A percentile compares a stretch with the other conserved stretches of the same genome.
phyloP scores from a whole-genome alignment of 2,888 invertebrate genomes.

The Axea sp. region DNA sequence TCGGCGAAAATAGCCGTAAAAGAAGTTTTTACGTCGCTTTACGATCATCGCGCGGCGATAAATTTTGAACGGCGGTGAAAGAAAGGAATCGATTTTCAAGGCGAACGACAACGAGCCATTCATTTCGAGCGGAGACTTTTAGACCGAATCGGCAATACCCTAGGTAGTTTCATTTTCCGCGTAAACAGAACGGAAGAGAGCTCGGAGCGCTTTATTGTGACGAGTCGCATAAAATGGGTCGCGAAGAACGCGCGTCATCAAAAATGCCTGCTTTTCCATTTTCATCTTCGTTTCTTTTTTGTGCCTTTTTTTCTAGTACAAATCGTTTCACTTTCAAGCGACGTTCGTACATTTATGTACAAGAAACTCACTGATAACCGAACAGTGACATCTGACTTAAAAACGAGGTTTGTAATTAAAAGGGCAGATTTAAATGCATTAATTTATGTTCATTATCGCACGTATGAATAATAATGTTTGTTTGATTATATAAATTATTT shows the following conservation, averaged over 20 bases:
- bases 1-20: constrained; percentile 18
- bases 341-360: no score
- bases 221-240: constrained; percentile 55
- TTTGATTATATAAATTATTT: no score
- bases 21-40: constrained; percentile 12
- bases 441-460: no score
- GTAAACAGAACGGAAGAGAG: constrained; percentile 64
- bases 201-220: constrained; percentile 54
- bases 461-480: no score
- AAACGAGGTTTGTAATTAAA: no score
- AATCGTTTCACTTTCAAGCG: no score
- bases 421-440: no score
- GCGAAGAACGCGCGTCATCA: constrained; percentile 8
- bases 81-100: constrained; percentile 59
- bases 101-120: constrained; percentile 56
- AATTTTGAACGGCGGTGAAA: constrained; percentile 41
- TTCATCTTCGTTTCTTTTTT: no score
- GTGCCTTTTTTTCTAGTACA: no score
- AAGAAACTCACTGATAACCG: no score
- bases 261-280: no score
- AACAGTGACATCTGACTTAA: no score
- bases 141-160: constrained; percentile 61
- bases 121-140: constrained; percentile 56
- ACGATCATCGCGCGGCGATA: constrained; percentile 31
- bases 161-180: constrained; percentile 61